Base-by-base conservation (phyloP, 2,113 vertebrate species). In the Aspidoscelis tigris region DNA sequence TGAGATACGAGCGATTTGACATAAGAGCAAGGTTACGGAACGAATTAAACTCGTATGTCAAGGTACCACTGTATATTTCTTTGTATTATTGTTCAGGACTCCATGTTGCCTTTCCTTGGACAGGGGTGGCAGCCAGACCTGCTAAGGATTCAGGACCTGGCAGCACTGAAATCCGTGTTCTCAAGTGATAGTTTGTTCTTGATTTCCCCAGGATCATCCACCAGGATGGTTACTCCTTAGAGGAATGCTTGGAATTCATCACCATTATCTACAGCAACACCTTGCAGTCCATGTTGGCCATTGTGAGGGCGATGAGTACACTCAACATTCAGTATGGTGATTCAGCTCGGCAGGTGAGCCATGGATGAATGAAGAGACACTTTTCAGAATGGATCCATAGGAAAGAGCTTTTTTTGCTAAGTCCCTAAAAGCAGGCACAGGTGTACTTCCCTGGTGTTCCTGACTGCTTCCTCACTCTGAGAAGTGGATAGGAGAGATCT, bases 231-330 rank as follows among this genome's bases (percentile, higher is more conserved):
- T 99, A 99, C 93, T 98, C 99, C 0, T 96, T 97, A 87, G 98
- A 99, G 92, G 99, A 99, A 92, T 98, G 97, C 88, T 89, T 99
- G 89, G 98, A 98, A 95, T 99, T 99, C 92, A 97, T 98, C 16
- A 83, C 91, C 89, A 98, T 99, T 95, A 99, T 99, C 94, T 99
- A 99, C 93, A 98, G 98, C 94, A 99, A 99, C 96, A 99, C 98
- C 0, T 93, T 99, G 83, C 98, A 99, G 95, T 99, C 98, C 79
- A 99, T 99, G 86, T 95, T 99, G 95, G 97, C 98, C 89, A 98
- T 99, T 0, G 97, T 99, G 76, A 96, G 96, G 82, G 98, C 98
- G 87, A 99, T 99, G 99, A 94, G 7, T 88, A 99, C 97, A 0
- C 96, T 99, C 79, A 98, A 90, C 82, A 97, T 99, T 50, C 95